These are phyloP conservation scores for Heliconius hermathena DNA, from an alignment of 1,140 invertebrate genomes.

Conservation along the genomic window DNA sequence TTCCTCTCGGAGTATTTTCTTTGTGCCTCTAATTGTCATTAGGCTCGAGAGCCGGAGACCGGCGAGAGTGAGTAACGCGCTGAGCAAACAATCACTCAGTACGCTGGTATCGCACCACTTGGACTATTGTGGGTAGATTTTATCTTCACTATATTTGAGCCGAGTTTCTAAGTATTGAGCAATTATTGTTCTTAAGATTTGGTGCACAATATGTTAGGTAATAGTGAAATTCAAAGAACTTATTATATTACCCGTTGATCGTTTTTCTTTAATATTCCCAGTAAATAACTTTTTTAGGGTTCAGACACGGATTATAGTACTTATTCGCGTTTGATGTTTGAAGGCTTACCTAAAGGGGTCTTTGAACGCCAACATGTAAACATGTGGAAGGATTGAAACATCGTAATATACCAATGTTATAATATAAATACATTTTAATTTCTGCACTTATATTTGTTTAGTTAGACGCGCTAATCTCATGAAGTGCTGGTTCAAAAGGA, in stretches of 20 bases:
- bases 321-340: background rate
- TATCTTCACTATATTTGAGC: too few relatives aligned
- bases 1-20: constrained; percentile 44
- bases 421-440: background rate
- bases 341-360: background rate
- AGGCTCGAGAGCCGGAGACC: constrained; percentile 38
- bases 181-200: too few relatives aligned
- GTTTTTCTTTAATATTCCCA: background rate
- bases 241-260: background rate
- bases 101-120: constrained; percentile 26
- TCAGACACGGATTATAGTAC: background rate
- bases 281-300: background rate
- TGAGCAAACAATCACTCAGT: constrained; percentile 44
- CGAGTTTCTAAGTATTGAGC: too few relatives aligned
- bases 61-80: constrained; percentile 35
- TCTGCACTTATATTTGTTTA: background rate
- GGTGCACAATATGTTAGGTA: too few relatives aligned
- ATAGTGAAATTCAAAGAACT: too few relatives aligned
- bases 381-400: background rate
- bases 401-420: background rate
- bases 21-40: constrained; percentile 48
- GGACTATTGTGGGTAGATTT: background rate
- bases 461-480: too few relatives aligned
- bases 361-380: background rate
- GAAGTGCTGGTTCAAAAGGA: too few relatives aligned